Evolutionary conservation across 2,888 invertebrate genomes (phyloP).

Genomic region (Belgica antarctica): DNA sequence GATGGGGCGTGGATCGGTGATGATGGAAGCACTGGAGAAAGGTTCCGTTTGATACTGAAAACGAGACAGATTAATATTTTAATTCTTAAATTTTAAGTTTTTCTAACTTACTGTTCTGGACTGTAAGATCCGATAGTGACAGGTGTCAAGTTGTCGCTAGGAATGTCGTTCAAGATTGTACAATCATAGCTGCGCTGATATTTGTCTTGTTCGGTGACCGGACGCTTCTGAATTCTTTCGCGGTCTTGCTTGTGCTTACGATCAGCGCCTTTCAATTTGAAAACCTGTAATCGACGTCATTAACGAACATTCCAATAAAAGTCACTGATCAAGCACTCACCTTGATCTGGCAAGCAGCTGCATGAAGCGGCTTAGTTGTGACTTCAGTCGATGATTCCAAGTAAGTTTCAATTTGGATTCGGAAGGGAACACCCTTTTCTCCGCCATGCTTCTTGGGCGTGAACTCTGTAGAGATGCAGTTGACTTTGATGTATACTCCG

Average conservation of each 20-base stretch:
- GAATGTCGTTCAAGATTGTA: conserved; percentile 87
- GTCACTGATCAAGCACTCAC: conserved; percentile 59
- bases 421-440: conserved; percentile 95
- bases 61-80: conserved; percentile 25
- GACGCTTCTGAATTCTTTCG: conserved; percentile 86
- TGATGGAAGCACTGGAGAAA: conserved; percentile 52
- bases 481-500: conserved; percentile 91
- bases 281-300: conserved; percentile 57
- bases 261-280: conserved; percentile 93
- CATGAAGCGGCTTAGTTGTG: conserved; percentile 69
- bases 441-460: conserved; percentile 97
- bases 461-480: conserved; percentile 97
- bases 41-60: conserved; percentile 51
- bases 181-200: conserved; percentile 95
- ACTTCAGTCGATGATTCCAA: conserved; percentile 50
- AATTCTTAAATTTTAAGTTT: neutral
- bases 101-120: conserved; percentile 55
- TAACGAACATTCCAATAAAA: neutral
- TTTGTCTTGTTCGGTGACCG: conserved; percentile 80
- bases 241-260: conserved; percentile 95
- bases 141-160: conserved; percentile 52
- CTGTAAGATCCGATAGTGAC: conserved; percentile 52
- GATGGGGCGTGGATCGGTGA: conserved; percentile 54
- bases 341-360: conserved; percentile 95
- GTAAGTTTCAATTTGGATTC: conserved; percentile 89